Base-by-base conservation (phyloP, 2,113 vertebrate genomes). In the Perognathus longimembris region DNA sequence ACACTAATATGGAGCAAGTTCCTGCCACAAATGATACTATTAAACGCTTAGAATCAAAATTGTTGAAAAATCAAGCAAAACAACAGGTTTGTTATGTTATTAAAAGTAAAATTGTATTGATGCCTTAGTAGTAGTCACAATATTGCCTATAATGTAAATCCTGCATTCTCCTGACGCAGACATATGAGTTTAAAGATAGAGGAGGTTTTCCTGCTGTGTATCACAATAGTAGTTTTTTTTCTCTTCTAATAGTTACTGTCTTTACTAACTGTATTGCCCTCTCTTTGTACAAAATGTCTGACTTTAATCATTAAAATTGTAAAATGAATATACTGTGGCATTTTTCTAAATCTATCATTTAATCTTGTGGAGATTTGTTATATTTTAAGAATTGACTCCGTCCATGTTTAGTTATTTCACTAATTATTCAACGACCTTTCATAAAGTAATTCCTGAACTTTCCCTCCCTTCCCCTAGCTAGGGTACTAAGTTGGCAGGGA, bases 21-120 rank as follows among this genome's bases (percentile, higher is more conserved):
- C 97, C 98, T 96, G 97, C 98, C 87, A 99, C 98, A 96, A 99
- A 99, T 59, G 99, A 99, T 97, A 99, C 99, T 71, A 99, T 99
- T 97, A 99, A 99, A 97, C 99, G 99, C 89, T 98, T 99, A 70
- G 98, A 99, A 96, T 98, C 98, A 94, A 99, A 99, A 98, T 97
- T 99, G 93, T 98, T 99, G 96, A 99, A 99, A 97, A 98, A 98
- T 38, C 97, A 98, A 95, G 96, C 97, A 82, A 98, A 98, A 80
- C 98, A 98, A 87, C 97, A 98, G 91, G 98, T 98, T 98, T 80
- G 96, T 97, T 61, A 73, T 93, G 7, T 0, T 88, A 75, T 59
- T 92, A 67, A 86, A 92, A 95, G 0, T 94, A 92, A 92, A 89
- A 12, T 93, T 78, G 26, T 93, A 7, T 59, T 1, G 0, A 42